Percentiles rank a stretch among this genome's conserved stretches.
phyloP scores from a whole-genome alignment of 1,140 invertebrate species.

The Caerostris extrusa region DNA sequence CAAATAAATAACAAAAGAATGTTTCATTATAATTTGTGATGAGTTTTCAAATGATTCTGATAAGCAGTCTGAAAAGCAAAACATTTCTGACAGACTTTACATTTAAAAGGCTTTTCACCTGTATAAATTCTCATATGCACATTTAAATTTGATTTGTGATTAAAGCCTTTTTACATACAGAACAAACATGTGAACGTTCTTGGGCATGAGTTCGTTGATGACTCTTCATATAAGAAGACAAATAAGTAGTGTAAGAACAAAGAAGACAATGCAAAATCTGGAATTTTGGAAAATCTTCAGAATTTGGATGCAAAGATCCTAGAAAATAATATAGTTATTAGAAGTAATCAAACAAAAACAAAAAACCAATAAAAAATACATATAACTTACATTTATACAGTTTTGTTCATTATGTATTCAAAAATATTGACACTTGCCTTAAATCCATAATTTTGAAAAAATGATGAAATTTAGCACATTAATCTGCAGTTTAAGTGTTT shows the following conservation, averaged over 20 bases:
- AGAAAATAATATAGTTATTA: background rate
- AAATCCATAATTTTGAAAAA: too few species aligned
- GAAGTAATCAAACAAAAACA: too few species aligned
- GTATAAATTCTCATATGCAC: constrained; percentile 86
- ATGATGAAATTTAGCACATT: too few species aligned
- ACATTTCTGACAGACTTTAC: background rate
- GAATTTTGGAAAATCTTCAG: background rate
- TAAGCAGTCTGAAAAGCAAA: constrained; percentile 44
- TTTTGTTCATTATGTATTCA: too few species aligned
- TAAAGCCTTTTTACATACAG: background rate
- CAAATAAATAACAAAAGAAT: background rate
- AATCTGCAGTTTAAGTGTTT: too few species aligned
- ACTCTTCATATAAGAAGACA: constrained; percentile 5
- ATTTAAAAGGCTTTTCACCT: constrained; percentile 90
- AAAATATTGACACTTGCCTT: too few species aligned
- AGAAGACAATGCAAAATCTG: background rate
- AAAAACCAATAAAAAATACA: too few species aligned
- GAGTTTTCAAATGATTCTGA: constrained; percentile 2
- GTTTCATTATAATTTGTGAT: background rate
- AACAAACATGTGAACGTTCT: background rate
- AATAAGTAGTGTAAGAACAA: constrained; percentile 24
- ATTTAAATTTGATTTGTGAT: constrained; percentile 59
- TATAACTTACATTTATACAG: too few species aligned
- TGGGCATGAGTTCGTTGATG: constrained; percentile 6
- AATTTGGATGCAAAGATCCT: background rate